Evolutionary conservation across 2,113 vertebrate genomes (phyloP), one percentile per base, ranked within the genome.

Genomic region (Paramisgurnus dabryanus): DNA sequence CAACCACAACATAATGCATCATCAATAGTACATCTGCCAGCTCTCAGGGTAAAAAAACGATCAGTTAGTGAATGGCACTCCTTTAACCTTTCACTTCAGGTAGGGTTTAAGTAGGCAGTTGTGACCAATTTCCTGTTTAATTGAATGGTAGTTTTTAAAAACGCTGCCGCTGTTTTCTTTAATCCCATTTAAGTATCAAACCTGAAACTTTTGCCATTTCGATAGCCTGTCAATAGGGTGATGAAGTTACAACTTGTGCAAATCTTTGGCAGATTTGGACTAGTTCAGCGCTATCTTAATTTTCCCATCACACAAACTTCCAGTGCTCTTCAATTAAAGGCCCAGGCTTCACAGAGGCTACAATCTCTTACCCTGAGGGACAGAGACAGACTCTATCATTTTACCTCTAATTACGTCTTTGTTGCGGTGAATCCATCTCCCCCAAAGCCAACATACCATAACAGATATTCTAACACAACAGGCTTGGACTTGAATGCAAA

Each of bases 401-500:
- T 83, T 49, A 76, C 78, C 66, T 70, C 65, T 75, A 55, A 73
- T 68, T 68, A 74, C 40, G 15, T 68, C 76, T 69, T 83, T 79
- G 67, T 83, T 74, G 76, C 40, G 34, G 34, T 76, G 71, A 70
- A 80, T 84, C 58, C 41, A n/a, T 61, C 40, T 80, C 47, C 66
- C 67, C 63, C 58, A 53, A 34, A 53, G 77, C 66, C 45, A 79
- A 63, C 67, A 53, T 67, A 57, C 34, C 63, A 65, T 85, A 57
- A 67, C 41, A 76, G 70, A 70, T 34, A 78, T 79, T 81, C 70
- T 53, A 45, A 34, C 65, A n/a, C 68, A 78, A 11, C 75, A 58
- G 75, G 76, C 61, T 70, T 76, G 13, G 69, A 86, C 87, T 86
- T 88, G 86, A 91, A 90, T 90, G 84, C 83, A 53, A 84, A 79